Evolutionary conservation across 1,140 invertebrate genomes (phyloP), one percentile per base, ranked within the genome.

Genomic region (Drosophila nannoptera): DNA sequence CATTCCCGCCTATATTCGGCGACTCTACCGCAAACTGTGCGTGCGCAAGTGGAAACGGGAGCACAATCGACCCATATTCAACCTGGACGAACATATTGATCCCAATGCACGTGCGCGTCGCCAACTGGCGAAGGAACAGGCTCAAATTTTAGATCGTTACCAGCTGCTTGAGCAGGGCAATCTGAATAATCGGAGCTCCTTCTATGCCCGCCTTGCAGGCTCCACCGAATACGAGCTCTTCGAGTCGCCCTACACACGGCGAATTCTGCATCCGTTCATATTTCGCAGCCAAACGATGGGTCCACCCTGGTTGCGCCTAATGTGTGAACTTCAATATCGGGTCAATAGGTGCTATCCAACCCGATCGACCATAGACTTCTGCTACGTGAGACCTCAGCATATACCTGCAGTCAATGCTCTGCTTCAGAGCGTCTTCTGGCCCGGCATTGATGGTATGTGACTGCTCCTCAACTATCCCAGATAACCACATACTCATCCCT

Each of bases 371-470:
- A 92, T 96, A n/a, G 94, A 97, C 90, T 97, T 94, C 90, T 95
- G 94, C 65, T 97, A 97, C 88, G 93, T 97, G 2, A 92, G 94
- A 33, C 95, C 96, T 6, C 94, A 97, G 81, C 96, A 97, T 87
- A 95, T 98, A 67, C 94, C 96, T 3, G 94, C 95, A 0, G 93
- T 97, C 33, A 97, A 97, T 90, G 93, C 92, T 52, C 87, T 97
- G 7, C 96, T 95, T 54, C 92, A 93, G 65, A 93, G 94, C 77
- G 95, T 94, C 87, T 98, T 97, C 89, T 98, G 96, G 96, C 94
- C 95, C 7, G 96, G 96, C 35, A 96, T 98, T 67, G 96, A 98
- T 90, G 90, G 96, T 97, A 90, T 93, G 93, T 92, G 16, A 1
- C 9, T 9, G 4, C 1, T 52, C 43, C 6, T 22, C 1, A 16